Conservation (phyloP, 2,113 vertebrate species). For the Mormoops blainvillei region DNA sequence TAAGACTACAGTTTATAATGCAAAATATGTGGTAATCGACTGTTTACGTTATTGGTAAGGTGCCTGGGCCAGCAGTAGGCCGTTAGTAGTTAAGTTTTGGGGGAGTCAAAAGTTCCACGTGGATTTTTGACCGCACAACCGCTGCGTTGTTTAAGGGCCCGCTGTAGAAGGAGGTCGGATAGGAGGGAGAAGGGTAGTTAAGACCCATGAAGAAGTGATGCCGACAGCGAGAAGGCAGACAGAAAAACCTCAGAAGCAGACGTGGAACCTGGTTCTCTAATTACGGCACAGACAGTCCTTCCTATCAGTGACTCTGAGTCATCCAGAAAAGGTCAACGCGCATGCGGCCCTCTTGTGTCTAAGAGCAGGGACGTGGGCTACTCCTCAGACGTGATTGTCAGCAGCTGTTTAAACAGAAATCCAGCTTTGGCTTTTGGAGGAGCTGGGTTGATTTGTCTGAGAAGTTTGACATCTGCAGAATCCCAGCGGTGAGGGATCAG, state of each 20-base stretch:
- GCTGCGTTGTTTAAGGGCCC: not conserved
- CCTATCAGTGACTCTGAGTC: not conserved
- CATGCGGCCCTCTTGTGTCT: not conserved
- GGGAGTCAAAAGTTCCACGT: not conserved
- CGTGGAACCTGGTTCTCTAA: not conserved
- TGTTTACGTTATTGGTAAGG: not conserved
- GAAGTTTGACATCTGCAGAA: not conserved
- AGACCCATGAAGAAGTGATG: not conserved
- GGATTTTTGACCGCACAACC: not conserved
- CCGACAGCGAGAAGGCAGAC: not conserved
- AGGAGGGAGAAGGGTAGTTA: not conserved
- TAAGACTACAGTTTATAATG: not conserved
- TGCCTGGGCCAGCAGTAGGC: not conserved
- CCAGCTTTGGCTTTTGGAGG: not conserved
- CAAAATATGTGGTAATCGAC: not conserved
- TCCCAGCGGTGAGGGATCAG: not conserved
- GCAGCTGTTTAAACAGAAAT: not conserved
- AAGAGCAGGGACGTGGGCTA: not conserved
- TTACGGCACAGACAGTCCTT: not conserved
- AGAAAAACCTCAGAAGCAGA: not conserved
- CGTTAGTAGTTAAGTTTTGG: not conserved
- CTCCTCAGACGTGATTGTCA: not conserved
- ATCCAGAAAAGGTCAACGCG: not conserved
- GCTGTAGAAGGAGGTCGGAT: not conserved
- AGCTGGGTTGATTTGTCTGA: not conserved